Conservation (phyloP, 2,113 vertebrate species). For the Ivindomyrus marchei region DNA sequence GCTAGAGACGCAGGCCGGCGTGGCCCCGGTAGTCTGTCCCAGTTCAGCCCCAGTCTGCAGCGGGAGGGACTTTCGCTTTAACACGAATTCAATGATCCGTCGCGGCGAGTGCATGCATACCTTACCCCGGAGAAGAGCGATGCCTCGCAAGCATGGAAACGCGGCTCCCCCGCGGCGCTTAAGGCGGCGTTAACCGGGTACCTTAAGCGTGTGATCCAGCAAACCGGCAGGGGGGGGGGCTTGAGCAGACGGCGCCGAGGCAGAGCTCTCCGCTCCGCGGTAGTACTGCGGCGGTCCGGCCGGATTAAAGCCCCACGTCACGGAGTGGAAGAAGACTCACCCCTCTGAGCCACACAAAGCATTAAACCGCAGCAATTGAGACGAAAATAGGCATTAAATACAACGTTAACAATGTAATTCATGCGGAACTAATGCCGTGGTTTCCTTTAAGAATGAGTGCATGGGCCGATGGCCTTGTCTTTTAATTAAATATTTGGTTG, state of each 20-base stretch:
- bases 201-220: neutral
- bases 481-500: neutral
- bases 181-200: neutral
- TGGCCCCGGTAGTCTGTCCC: neutral
- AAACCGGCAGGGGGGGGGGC: neutral
- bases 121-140: neutral
- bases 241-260: neutral
- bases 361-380: neutral
- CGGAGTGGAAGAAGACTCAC: neutral
- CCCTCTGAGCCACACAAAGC: neutral
- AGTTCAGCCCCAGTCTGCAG: neutral
- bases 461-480: neutral
- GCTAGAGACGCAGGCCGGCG: neutral
- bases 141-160: neutral
- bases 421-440: neutral
- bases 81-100: neutral
- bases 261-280: neutral
- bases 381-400: neutral
- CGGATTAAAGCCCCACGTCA: neutral
- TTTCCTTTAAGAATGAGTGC: neutral
- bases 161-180: neutral
- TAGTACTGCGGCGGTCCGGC: neutral
- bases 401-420: neutral
- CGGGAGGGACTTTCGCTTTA: constrained; percentile 1
- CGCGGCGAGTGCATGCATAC: neutral